Evolutionary conservation across 2,113 vertebrate species (phyloP).

Genomic region (Egretta garzetta): DNA sequence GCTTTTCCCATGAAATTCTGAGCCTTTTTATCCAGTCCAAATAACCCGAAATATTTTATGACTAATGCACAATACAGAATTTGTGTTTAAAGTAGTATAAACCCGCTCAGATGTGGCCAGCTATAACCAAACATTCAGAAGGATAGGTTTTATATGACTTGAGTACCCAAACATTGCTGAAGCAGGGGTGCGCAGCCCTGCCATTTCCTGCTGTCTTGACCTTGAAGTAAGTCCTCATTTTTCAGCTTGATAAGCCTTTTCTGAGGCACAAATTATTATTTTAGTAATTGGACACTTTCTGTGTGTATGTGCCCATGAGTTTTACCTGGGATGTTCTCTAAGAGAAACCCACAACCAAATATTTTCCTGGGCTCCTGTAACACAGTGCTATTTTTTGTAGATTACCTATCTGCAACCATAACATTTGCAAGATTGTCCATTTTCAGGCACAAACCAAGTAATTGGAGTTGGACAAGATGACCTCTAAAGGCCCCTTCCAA

Average conservation of each 20-base stretch:
- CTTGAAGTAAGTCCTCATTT: background rate
- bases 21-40: conserved; percentile 17
- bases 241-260: background rate
- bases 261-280: background rate
- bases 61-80: background rate
- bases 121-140: background rate
- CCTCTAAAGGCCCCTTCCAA: too few species aligned
- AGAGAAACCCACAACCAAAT: background rate
- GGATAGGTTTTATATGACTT: background rate
- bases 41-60: background rate
- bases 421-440: background rate
- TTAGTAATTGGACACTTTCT: background rate
- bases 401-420: background rate
- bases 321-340: background rate
- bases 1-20: background rate
- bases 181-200: background rate
- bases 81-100: background rate
- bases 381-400: background rate
- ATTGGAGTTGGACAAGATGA: background rate
- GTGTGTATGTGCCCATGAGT: background rate
- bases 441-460: background rate
- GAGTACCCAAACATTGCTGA: background rate
- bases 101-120: background rate
- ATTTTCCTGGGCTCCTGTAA: background rate
- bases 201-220: background rate